Conservation (phyloP, 2,888 invertebrate genomes). For the Fragum fragum region DNA sequence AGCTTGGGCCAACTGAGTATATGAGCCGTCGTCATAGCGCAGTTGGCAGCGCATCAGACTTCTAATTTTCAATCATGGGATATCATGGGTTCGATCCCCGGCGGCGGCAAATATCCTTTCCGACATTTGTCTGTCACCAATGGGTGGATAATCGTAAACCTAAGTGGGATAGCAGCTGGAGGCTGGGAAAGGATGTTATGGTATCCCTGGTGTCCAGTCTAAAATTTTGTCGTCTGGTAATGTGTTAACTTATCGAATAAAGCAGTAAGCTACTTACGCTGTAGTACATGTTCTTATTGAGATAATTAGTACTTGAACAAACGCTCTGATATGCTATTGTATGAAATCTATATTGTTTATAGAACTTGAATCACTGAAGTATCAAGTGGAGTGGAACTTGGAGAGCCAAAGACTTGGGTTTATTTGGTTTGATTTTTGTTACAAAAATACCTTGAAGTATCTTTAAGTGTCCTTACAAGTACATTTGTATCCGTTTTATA, state of each 20-base stretch:
- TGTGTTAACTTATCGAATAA: not conserved
- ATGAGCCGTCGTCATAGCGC: too few relatives aligned
- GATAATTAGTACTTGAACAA: constrained; percentile 21
- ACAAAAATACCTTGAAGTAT: constrained; percentile 19
- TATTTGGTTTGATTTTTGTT: constrained; percentile 8
- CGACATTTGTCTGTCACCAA: too few relatives aligned
- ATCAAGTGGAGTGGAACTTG: not conserved
- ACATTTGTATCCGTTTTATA: not conserved
- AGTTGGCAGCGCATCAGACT: too few relatives aligned
- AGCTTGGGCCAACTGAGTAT: too few relatives aligned
- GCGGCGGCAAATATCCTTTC: too few relatives aligned
- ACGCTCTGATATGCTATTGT: constrained; percentile 12
- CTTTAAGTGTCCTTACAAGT: constrained; percentile 15
- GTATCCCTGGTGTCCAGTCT: too few relatives aligned
- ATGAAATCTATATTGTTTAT: constrained; percentile 15
- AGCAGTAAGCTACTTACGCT: not conserved
- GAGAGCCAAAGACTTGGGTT: not conserved
- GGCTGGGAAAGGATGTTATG: too few relatives aligned
- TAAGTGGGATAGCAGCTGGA: too few relatives aligned
- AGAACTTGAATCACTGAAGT: not conserved
- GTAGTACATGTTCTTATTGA: not conserved
- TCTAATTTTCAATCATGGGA: too few relatives aligned
- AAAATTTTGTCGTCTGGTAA: too few relatives aligned
- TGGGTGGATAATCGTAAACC: too few relatives aligned
- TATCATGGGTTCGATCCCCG: too few relatives aligned